Evolutionary conservation across 2,797 vertebrate species (phyloP).

Genomic region (Hydrocynus forskahlii): DNA sequence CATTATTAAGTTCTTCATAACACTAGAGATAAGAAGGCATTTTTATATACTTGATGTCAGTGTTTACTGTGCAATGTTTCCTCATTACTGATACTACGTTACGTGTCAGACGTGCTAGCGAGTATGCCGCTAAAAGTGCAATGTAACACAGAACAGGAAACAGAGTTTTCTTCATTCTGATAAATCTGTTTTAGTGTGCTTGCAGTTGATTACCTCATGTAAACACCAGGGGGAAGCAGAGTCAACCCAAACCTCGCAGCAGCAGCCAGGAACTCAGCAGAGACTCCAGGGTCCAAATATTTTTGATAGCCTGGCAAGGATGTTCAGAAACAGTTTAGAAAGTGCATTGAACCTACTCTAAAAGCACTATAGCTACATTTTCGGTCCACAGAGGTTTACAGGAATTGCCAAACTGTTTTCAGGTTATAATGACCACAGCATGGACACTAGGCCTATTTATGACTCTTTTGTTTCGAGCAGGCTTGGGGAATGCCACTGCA

Average conservation of each 20-base stretch:
- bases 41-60: neutral
- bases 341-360: neutral
- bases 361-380: neutral
- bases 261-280: conserved; percentile 86
- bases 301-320: conserved; percentile 84
- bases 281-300: conserved; percentile 88
- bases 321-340: neutral
- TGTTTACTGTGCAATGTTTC: conserved; percentile 5
- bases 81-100: neutral
- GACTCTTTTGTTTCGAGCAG: neutral
- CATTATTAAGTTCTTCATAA: neutral
- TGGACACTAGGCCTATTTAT: neutral
- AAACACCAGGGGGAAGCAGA: conserved; percentile 89
- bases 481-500: neutral
- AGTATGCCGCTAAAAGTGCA: neutral
- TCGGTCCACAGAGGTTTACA: neutral
- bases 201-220: conserved; percentile 84
- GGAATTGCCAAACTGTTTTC: neutral
- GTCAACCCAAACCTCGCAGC: conserved; percentile 83
- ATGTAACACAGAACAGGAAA: neutral
- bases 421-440: neutral
- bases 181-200: neutral
- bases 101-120: neutral
- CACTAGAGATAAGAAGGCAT: neutral
- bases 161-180: neutral